phyloP scores from a whole-genome alignment of 2,888 invertebrate species.

The Cephus sareptanus region DNA sequence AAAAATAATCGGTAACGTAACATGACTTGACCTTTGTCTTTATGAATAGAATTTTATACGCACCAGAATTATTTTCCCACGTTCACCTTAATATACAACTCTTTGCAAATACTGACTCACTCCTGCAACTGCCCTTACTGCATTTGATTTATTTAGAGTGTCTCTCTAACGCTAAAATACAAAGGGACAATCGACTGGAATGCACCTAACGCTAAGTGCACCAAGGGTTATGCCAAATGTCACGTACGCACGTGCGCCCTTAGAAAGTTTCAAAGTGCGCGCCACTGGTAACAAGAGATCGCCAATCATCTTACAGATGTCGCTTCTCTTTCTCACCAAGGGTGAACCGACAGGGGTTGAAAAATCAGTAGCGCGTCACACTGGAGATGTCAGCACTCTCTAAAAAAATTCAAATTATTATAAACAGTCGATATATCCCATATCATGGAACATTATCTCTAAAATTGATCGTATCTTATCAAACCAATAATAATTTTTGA shows the following conservation, averaged over 20 bases:
- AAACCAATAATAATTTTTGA: neutral
- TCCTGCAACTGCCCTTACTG: neutral
- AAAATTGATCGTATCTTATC: neutral
- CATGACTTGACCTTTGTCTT: neutral
- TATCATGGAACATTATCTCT: neutral
- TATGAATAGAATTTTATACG: neutral
- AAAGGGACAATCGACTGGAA: neutral
- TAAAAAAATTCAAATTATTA: neutral
- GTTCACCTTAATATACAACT: neutral
- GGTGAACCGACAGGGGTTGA: neutral
- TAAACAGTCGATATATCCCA: neutral
- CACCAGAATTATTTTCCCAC: neutral
- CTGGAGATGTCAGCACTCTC: neutral
- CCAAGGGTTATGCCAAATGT: neutral
- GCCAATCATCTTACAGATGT: neutral
- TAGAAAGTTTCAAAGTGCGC: neutral
- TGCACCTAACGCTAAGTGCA: neutral
- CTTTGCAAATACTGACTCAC: neutral
- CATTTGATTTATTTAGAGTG: neutral
- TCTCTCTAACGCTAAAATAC: neutral
- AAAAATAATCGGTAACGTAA: neutral
- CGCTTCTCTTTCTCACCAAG: neutral
- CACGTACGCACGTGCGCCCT: neutral
- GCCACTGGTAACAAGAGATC: neutral
- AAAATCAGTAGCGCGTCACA: neutral